Base-by-base conservation (phyloP, 2,888 invertebrate species). In the Dinocampus coccinellae region DNA sequence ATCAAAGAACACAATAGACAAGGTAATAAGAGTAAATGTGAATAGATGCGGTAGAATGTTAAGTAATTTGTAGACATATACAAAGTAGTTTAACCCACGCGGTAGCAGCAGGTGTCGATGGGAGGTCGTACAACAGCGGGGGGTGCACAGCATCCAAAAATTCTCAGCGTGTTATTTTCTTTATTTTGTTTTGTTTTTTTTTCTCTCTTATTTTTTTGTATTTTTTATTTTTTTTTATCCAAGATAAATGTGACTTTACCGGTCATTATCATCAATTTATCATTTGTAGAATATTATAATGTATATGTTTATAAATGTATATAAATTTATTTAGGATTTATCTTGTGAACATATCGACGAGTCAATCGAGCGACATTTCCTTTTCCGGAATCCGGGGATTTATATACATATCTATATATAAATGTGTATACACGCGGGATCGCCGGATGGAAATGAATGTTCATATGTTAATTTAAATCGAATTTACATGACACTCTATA, bases 401-500 rank as follows among this genome's bases (percentile, higher is more conserved):
- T 61, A 73, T 72, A 64, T 65, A 26, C 66, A 33, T 7, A 39
- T 39, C 16, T 47, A 47, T 47, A 47, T 20, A 64, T 16, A 55
- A 29, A 65, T 16, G 58, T 34, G 60, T 42, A 22, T 33, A 61
- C 70, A n/a, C n/a, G n/a, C n/a, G n/a, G n/a, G n/a, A n/a, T n/a
- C n/a, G 78, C 80, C 81, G 81, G 82, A 82, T 80, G 79, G 78
- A 73, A 80, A 83, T 83, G 80, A 83, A 83, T 83, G 83, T 84
- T 84, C 83, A 83, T 83, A 84, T 84, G 84, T 73, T 79, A 81
- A 80, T 81, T 73, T 55, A 16, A 70, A 63, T 73, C 76, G 77
- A 75, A 77, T 78, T 74, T 76, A 80, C 80, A 82, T 76, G 73
- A 76, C 76, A 73, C 73, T 72, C 70, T 66, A 68, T 71, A 62